Evolutionary conservation across 2,888 invertebrate species (phyloP).

Genomic region (Limnephilus marmoratus): DNA sequence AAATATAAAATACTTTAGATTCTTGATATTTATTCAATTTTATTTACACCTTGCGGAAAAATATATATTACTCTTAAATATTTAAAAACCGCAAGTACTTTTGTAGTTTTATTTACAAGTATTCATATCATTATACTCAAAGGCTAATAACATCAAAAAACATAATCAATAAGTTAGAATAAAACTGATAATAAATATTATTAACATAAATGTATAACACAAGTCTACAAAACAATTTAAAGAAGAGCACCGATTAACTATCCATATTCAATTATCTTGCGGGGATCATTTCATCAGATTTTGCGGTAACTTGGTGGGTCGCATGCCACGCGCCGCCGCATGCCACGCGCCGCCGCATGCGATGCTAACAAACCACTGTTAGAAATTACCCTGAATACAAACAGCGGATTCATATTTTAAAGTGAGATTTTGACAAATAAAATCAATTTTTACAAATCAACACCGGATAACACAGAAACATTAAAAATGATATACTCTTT

Average conservation of each 20-base stretch:
- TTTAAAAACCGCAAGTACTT: conserved; percentile 52
- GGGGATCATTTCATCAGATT: neutral
- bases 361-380: neutral
- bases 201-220: conserved; percentile 54
- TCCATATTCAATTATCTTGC: neutral
- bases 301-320: neutral
- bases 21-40: conserved; percentile 30
- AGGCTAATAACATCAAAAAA: conserved; percentile 54
- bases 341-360: too few species aligned
- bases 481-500: conserved; percentile 16
- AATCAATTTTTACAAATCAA: conserved; percentile 14
- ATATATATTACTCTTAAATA: conserved; percentile 57
- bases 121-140: conserved; percentile 26
- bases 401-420: conserved; percentile 6
- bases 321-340: too few species aligned
- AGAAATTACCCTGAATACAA: conserved; percentile 2
- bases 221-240: conserved; percentile 50
- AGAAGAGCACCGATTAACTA: conserved; percentile 46
- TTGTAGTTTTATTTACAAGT: conserved; percentile 45
- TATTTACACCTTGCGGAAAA: conserved; percentile 57
- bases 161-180: conserved; percentile 47
- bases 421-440: conserved; percentile 3
- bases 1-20: conserved; percentile 46
- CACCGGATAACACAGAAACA: conserved; percentile 30
- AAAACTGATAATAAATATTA: conserved; percentile 59